Evolutionary conservation across 2,113 vertebrate species (phyloP), one percentile per base, ranked within the genome.

Genomic region (Petrocephalus microphthalmus): DNA sequence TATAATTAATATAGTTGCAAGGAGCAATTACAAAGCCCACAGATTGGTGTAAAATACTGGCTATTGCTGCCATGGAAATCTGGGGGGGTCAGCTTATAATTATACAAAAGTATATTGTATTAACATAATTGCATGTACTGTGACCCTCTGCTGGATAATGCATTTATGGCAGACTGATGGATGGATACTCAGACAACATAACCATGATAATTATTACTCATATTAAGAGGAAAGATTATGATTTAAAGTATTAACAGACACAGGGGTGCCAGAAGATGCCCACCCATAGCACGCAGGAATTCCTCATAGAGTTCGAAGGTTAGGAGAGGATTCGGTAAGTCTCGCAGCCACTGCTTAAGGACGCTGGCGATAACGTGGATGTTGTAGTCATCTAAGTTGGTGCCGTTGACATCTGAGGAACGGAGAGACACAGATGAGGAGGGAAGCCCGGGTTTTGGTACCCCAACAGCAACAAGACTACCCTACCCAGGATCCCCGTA

Each of bases 271-370:
- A 7, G 47, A 49, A 49, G 47, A 17, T 37, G 85, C 96, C 95
- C 94, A 99, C 98, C 96, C 97, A 98, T 98, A 5, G 96, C 97
- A 67, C 98, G 96, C 82, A 99, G 95, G 89, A 99, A 99, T 93
- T 99, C 98, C 85, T 99, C 97, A 7, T 99, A 99, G 83, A 99
- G 96, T 94, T 99, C 98, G 81, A 99, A 99, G 0, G 98, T 99
- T 97, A 99, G 97, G 86, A 99, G 96, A 19, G 98, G 98, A 92
- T 98, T 99, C 4, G 98, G 98, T 90, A 99, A 95, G 88, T 99
- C 98, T 57, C 98, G 95, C 87, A 99, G 95, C 98, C 98, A 99
- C 91, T 99, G 98, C 92, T 99, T 99, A 92, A 99, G 98, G 13
- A 99, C 98, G 0, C 98, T 99, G 33, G 95, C 98, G 0, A 99